A percentile compares a stretch with the other conserved stretches of the same genome.
phyloP scores from a whole-genome alignment of 2,797 vertebrate species.

The Pseudochirops corinnae region DNA sequence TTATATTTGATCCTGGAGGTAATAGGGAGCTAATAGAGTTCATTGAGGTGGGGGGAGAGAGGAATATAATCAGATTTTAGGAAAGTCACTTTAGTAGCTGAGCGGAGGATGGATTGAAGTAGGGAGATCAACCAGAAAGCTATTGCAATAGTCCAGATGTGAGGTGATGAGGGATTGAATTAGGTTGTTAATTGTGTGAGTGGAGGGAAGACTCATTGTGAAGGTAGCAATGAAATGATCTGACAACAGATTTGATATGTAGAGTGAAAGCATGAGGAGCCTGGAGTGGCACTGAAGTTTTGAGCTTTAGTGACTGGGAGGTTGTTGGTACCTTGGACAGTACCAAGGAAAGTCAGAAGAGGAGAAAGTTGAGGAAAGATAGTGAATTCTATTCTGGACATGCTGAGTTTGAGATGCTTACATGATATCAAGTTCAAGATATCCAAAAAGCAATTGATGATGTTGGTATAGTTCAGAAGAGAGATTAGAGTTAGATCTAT shows the following conservation, averaged over 20 bases:
- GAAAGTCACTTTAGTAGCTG: background rate
- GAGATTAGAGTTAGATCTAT: background rate
- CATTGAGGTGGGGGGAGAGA: background rate
- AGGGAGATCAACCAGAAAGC: background rate
- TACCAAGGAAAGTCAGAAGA: background rate
- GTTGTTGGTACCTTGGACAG: background rate
- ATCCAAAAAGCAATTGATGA: background rate
- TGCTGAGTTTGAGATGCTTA: too few relatives aligned
- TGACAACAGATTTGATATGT: background rate
- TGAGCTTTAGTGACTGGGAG: background rate
- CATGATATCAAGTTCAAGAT: background rate
- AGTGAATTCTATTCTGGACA: too few relatives aligned
- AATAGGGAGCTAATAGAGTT: background rate
- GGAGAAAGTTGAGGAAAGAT: background rate
- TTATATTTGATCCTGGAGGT: background rate
- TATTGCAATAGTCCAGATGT: background rate
- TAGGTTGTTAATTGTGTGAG: background rate
- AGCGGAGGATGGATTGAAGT: background rate
- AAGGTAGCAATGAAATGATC: background rate
- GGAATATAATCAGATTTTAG: background rate
- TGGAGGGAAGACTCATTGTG: background rate
- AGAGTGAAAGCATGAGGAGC: background rate
- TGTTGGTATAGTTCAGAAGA: background rate
- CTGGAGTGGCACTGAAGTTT: background rate
- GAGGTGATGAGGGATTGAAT: background rate